Base-by-base conservation (phyloP, 2,888 invertebrate species). In the Eustalomyia histrio region DNA sequence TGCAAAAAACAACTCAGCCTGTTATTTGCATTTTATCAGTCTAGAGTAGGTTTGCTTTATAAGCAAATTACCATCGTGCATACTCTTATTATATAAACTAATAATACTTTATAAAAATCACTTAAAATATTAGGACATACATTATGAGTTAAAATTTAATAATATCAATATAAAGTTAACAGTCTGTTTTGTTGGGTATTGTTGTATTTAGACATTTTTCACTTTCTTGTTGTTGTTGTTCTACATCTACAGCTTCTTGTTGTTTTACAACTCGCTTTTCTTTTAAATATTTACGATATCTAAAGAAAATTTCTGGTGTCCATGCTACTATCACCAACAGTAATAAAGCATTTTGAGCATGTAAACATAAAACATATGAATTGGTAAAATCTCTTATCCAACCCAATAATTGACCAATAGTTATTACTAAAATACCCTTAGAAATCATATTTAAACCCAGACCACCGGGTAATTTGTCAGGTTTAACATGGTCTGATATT, bases 371-470 rank as follows among this genome's bases (percentile, higher is more conserved):
- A 1, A 92, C 87, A 85, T 93, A 95, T 83, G 94, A 95, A 16
- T 90, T 91, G 0, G 93, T 93, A 71, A 91, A 92, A 86, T 95
- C 95, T 84, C 94, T 92, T 65, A 95, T 91, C 92, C 93, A 94
- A 18, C 95, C 90, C n/a, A 92, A 86, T 8, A 92, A 83, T 84
- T 94, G 94, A 1, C 95, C 95, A 1, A 93, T 87, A 1, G 93
- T 92, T 7, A 94, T 93, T 0, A 94, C 94, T 39, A 94, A 91
- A 1, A 95, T 86, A 3, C 94, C 95, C 91, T 95, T 95, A 0
- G 93, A 92, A 61, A 95, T 91, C 95, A 95, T 95, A 83, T 94
- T 94, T 1, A 95, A 90, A 0, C 95, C 95, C 2, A 95, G 92
- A 0, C 94, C 95, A 0, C 94, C 93, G 0, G 95, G 93, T 0